Evolutionary conservation across 1,140 invertebrate species (phyloP).

Genomic region (Euborellia annulipes): DNA sequence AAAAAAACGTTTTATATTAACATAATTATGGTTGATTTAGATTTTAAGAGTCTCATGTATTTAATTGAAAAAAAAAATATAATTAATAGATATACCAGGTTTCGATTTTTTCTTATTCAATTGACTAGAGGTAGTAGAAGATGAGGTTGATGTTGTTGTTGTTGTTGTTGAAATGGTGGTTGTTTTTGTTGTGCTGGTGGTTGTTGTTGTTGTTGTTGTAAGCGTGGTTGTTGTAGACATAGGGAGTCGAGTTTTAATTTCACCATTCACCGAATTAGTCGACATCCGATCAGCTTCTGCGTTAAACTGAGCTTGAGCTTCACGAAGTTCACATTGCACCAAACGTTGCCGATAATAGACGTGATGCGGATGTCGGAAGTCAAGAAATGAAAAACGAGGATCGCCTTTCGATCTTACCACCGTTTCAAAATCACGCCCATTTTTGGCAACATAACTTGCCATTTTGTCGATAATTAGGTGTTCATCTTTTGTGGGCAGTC

Average conservation of each 20-base stretch:
- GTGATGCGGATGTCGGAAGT: constrained; percentile 53
- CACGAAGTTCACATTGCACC: constrained; percentile 15
- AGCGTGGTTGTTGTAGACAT: background rate
- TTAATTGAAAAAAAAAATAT: background rate
- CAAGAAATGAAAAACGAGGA: constrained; percentile 64
- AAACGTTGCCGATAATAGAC: constrained; percentile 53
- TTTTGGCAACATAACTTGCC: constrained; percentile 86
- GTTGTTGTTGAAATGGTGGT: background rate
- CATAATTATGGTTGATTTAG: too few relatives aligned
- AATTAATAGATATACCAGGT: too few relatives aligned
- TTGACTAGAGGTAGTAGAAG: too few relatives aligned
- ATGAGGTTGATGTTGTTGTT: background rate
- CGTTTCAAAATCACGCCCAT: constrained; percentile 81
- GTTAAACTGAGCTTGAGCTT: background rate
- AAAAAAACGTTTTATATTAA: background rate
- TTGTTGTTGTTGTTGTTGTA: background rate
- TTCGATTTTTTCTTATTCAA: too few relatives aligned
- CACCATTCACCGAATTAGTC: background rate
- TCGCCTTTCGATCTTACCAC: constrained; percentile 78
- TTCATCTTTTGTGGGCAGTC: constrained; percentile 59
- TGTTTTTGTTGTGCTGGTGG: background rate
- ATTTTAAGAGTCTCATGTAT: background rate
- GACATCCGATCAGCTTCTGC: background rate
- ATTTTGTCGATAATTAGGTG: constrained; percentile 88
- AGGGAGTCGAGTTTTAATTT: background rate